These are phyloP conservation scores for Ctenopoma kingsleyae DNA, from an alignment of 2,797 vertebrate genomes.

Conservation along the genomic window DNA sequence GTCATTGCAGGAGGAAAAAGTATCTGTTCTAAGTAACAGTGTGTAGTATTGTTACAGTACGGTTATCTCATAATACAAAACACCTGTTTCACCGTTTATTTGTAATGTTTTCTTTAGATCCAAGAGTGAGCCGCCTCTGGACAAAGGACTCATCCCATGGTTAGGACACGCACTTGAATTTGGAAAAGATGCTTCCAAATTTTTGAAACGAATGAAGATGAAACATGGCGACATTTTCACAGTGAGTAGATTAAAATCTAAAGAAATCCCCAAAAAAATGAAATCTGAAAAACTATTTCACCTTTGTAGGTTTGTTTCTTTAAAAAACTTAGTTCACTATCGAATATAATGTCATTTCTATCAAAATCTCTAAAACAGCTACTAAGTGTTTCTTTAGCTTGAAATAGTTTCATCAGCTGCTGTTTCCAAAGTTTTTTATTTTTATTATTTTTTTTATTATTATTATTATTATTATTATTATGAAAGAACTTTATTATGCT, in stretches of 20 bases:
- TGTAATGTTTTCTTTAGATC: conserved; percentile 66
- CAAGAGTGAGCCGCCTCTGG: conserved; percentile 88
- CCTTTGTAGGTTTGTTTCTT: not conserved
- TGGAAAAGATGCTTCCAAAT: conserved; percentile 88
- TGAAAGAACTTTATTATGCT: not conserved
- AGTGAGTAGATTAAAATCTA: conserved; percentile 72
- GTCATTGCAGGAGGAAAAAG: not conserved
- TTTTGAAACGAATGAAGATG: conserved; percentile 88
- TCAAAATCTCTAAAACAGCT: not conserved
- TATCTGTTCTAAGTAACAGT: not conserved
- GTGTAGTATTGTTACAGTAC: not conserved
- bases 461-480: too few species aligned
- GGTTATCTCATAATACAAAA: not conserved
- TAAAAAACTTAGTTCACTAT: too few species aligned
- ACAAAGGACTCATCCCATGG: conserved; percentile 89
- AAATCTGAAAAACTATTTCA: not conserved
- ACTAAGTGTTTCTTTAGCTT: not conserved
- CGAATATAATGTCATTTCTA: not conserved
- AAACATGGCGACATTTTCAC: conserved; percentile 93
- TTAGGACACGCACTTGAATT: conserved; percentile 91
- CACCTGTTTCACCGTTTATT: not conserved
- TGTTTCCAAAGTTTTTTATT: not conserved
- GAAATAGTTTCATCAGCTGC: not conserved
- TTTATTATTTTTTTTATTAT: too few species aligned
- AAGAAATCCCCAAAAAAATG: too few species aligned